Percentiles rank a stretch among this genome's conserved stretches.
Conservation (phyloP, 2,888 invertebrate species). For the Aphidoletes aphidimyza region DNA sequence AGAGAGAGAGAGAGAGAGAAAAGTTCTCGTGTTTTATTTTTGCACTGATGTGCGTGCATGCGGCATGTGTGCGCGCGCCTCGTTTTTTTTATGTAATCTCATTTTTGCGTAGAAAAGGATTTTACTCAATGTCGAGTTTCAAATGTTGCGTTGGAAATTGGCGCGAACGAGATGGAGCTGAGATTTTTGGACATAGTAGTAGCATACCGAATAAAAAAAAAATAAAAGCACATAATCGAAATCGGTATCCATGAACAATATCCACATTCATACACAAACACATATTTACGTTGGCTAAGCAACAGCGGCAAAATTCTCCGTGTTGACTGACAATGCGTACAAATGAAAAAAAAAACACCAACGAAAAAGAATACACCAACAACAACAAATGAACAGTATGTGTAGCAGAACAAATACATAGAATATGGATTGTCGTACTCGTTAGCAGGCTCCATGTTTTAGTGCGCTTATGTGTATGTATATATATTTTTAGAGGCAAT, state of each 20-base stretch:
- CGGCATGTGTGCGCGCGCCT: background rate
- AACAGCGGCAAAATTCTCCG: conserved; percentile 26
- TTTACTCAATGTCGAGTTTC: too few species aligned
- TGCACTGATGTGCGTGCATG: background rate
- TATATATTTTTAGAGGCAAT: conserved; percentile 52
- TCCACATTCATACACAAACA: background rate
- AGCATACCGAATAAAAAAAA: too few species aligned
- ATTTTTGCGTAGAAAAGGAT: background rate
- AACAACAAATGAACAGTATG: background rate
- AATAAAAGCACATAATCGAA: conserved; percentile 8
- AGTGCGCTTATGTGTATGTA: background rate
- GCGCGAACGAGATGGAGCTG: background rate
- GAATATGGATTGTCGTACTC: background rate
- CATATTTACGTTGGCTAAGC: background rate
- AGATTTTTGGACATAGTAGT: background rate
- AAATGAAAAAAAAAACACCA: background rate
- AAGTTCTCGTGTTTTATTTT: background rate
- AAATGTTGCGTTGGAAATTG: background rate
- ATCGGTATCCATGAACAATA: conserved; percentile 29
- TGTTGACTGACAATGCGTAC: background rate
- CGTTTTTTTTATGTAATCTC: background rate
- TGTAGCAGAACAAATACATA: conserved; percentile 31
- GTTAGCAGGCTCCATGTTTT: conserved; percentile 29
- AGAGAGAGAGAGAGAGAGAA: too few species aligned
- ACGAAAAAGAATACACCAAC: background rate